These are phyloP conservation scores for Himantopus leucocephalus DNA, from an alignment of 2,113 vertebrate genomes.

Conservation along the genomic window DNA sequence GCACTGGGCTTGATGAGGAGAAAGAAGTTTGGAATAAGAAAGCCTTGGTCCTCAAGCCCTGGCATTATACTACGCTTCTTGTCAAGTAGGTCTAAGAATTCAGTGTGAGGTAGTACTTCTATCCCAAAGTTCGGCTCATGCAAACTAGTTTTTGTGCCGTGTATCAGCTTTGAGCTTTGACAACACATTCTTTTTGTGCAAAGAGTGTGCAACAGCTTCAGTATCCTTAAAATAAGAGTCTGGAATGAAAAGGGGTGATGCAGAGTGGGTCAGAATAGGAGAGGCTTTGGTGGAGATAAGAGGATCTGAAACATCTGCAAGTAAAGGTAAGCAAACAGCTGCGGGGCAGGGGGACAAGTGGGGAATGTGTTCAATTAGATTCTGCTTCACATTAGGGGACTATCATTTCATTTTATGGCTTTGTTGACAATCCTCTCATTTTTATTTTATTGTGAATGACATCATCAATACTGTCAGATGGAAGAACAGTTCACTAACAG, in stretches of 20 bases:
- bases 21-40: background rate
- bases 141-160: background rate
- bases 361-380: background rate
- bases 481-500: background rate
- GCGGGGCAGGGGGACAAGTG: background rate
- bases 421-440: slow-evolving; percentile 1
- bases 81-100: background rate
- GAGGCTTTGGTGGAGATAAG: background rate
- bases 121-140: background rate
- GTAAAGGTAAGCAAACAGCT: background rate
- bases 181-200: background rate
- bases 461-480: background rate
- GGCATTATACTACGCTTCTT: background rate
- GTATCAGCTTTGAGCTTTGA: background rate
- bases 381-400: background rate
- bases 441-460: slow-evolving; percentile 12
- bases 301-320: background rate
- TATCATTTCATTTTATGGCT: slow-evolving; percentile 7
- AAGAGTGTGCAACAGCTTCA: background rate
- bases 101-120: background rate
- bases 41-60: background rate
- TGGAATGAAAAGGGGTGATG: background rate
- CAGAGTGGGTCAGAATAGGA: background rate
- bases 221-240: background rate
- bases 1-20: background rate